These are phyloP conservation scores for Drosophila mulleri DNA, from an alignment of 2,888 invertebrate genomes.

Conservation along the genomic window DNA sequence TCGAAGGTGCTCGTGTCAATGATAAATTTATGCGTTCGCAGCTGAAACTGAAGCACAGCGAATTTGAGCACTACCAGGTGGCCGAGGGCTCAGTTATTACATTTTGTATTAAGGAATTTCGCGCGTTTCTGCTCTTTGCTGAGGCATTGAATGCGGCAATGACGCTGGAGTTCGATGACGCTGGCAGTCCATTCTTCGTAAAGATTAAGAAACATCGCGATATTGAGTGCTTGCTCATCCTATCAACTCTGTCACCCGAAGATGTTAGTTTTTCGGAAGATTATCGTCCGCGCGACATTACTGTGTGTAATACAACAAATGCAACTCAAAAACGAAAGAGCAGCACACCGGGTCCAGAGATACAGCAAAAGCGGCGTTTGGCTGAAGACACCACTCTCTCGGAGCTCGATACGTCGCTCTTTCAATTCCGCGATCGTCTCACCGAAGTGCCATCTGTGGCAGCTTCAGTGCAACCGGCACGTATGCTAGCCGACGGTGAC, in stretches of 20 bases:
- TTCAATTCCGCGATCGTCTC: slow-evolving; percentile 56
- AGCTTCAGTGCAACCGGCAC: slow-evolving; percentile 60
- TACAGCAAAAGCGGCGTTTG: slow-evolving; percentile 50
- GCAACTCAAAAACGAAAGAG: slow-evolving; percentile 62
- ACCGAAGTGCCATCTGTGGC: slow-evolving; percentile 33
- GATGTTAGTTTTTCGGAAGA: slow-evolving; percentile 82
- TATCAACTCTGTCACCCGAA: slow-evolving; percentile 87
- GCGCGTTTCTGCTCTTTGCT: slow-evolving; percentile 92
- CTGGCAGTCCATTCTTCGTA: slow-evolving; percentile 92
- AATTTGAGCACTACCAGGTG: slow-evolving; percentile 81
- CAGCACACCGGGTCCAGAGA: slow-evolving; percentile 34
- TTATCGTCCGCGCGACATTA: slow-evolving; percentile 64
- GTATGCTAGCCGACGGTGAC: slow-evolving; percentile 59
- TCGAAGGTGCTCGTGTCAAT: slow-evolving; percentile 88
- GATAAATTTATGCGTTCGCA: slow-evolving; percentile 92
- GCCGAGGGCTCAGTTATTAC: slow-evolving; percentile 89
- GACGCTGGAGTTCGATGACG: slow-evolving; percentile 90
- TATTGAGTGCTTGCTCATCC: slow-evolving; percentile 92
- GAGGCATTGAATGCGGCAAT: slow-evolving; percentile 90
- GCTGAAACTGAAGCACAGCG: slow-evolving; percentile 87
- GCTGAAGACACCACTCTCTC: slow-evolving; percentile 60
- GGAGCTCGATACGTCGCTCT: slow-evolving; percentile 43
- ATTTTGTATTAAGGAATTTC: slow-evolving; percentile 93
- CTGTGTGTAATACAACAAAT: slow-evolving; percentile 24
- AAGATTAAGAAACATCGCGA: slow-evolving; percentile 89